Evolutionary conservation across 2,113 vertebrate species (phyloP).

Genomic region (Carassius carassius): DNA sequence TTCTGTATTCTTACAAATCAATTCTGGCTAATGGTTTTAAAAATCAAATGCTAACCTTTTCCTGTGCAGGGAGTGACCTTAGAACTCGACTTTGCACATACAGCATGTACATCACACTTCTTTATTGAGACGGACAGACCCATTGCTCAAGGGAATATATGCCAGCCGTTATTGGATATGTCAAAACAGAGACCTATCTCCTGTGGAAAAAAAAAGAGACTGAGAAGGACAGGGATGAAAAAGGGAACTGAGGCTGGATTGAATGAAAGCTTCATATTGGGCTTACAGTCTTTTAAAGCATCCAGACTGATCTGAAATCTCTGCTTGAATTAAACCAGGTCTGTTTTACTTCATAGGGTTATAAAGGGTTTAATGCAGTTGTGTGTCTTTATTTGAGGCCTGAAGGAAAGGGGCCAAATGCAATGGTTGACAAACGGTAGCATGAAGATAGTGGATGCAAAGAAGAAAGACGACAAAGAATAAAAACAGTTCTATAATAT

Average conservation of each 20-base stretch:
- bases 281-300: slow-evolving; percentile 29
- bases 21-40: slow-evolving; percentile 61
- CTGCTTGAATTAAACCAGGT: slow-evolving; percentile 27
- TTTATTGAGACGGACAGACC: slow-evolving; percentile 55
- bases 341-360: slow-evolving; percentile 23
- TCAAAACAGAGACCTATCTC: slow-evolving; percentile 52
- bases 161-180: slow-evolving; percentile 60
- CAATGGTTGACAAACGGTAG: not conserved
- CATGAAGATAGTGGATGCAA: not conserved
- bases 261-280: slow-evolving; percentile 29
- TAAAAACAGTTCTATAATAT: not conserved
- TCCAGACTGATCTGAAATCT: slow-evolving; percentile 26
- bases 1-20: slow-evolving; percentile 60
- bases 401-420: not conserved
- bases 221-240: slow-evolving; percentile 29
- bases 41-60: slow-evolving; percentile 65
- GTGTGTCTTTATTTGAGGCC: slow-evolving; percentile 26
- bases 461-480: not conserved
- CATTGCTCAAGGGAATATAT: slow-evolving; percentile 55
- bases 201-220: slow-evolving; percentile 44
- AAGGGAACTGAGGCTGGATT: not conserved
- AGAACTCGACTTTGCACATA: slow-evolving; percentile 56
- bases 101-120: slow-evolving; percentile 60
- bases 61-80: slow-evolving; percentile 58
- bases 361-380: not conserved